Percentiles rank a stretch among this genome's conserved stretches.
Conservation (phyloP, 1,140 invertebrate species). For the Oncopodura yosiiana region DNA sequence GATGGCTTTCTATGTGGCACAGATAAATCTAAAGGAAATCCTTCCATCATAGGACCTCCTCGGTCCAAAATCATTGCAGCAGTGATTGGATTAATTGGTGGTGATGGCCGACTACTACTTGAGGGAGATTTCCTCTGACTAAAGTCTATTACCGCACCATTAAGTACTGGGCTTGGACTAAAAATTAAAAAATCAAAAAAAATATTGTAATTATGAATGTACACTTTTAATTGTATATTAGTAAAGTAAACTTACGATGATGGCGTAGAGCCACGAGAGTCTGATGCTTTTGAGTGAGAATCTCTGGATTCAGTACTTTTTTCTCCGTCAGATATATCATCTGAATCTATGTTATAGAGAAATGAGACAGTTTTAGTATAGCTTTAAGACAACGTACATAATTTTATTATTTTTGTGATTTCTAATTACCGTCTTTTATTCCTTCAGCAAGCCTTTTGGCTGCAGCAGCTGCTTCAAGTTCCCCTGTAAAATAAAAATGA, state of each 20-base stretch:
- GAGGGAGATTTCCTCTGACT: conserved; percentile 19
- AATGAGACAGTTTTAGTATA: not conserved
- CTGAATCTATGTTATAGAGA: conserved; percentile 17
- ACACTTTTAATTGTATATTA: not conserved
- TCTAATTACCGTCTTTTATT: not conserved
- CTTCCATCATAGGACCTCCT: not conserved
- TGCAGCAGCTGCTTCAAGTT: conserved; percentile 23
- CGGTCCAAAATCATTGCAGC: not conserved
- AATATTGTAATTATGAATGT: not conserved
- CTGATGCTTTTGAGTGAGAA: conserved; percentile 19
- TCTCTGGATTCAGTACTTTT: conserved; percentile 19
- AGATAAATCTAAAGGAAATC: conserved; percentile 29
- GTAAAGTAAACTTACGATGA: conserved; percentile 15
- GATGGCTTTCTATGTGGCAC: conserved; percentile 24
- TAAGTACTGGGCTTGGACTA: conserved; percentile 19
- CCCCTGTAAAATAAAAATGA: conserved; percentile 29
- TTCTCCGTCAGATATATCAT: conserved; percentile 17
- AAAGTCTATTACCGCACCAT: conserved; percentile 26
- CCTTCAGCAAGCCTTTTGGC: not conserved
- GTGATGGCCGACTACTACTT: not conserved
- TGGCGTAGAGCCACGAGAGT: conserved; percentile 19
- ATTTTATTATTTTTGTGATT: not conserved
- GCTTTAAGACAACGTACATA: not conserved
- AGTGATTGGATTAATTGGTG: not conserved
- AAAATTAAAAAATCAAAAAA: conserved; percentile 7